These are phyloP conservation scores for Eupithecia insigniata DNA, from an alignment of 2,888 invertebrate genomes.

Conservation along the genomic window DNA sequence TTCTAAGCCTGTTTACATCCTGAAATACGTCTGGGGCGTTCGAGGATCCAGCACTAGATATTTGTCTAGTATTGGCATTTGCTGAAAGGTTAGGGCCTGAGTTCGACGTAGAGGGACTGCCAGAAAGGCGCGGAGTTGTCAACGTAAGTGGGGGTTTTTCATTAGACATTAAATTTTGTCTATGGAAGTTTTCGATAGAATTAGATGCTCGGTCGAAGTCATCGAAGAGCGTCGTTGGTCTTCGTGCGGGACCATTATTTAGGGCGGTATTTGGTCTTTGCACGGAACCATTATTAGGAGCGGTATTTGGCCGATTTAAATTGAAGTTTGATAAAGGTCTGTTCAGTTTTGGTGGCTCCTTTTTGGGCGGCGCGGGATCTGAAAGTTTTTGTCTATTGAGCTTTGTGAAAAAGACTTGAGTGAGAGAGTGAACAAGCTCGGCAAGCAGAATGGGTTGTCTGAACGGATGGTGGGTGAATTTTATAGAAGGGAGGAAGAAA, in stretches of 20 bases:
- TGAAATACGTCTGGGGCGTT: not conserved
- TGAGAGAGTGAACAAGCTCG: not conserved
- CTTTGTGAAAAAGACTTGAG: not conserved
- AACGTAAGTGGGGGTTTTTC: not conserved
- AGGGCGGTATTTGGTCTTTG: conserved; percentile 5
- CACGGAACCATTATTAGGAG: not conserved
- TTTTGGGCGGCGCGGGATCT: conserved; percentile 59
- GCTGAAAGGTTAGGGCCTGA: not conserved
- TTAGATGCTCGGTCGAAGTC: conserved; percentile 18
- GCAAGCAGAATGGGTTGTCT: not conserved
- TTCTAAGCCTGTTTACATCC: not conserved
- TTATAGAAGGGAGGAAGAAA: not conserved
- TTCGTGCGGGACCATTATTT: conserved; percentile 11
- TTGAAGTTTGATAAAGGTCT: conserved; percentile 18
- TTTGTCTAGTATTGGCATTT: not conserved
- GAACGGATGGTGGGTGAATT: not conserved
- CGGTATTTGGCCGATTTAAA: conserved; percentile 9
- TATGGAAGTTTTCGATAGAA: not conserved
- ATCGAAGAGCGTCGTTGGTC: conserved; percentile 38
- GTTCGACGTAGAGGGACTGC: conserved; percentile 3
- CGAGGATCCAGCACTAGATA: not conserved
- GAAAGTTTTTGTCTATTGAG: conserved; percentile 35
- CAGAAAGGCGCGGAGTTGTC: conserved; percentile 16
- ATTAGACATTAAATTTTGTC: conserved; percentile 6
- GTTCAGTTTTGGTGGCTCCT: conserved; percentile 42